Evolutionary conservation across 1,140 invertebrate species (phyloP), one percentile per base, ranked within the genome.

Genomic region (Cylas formicarius): DNA sequence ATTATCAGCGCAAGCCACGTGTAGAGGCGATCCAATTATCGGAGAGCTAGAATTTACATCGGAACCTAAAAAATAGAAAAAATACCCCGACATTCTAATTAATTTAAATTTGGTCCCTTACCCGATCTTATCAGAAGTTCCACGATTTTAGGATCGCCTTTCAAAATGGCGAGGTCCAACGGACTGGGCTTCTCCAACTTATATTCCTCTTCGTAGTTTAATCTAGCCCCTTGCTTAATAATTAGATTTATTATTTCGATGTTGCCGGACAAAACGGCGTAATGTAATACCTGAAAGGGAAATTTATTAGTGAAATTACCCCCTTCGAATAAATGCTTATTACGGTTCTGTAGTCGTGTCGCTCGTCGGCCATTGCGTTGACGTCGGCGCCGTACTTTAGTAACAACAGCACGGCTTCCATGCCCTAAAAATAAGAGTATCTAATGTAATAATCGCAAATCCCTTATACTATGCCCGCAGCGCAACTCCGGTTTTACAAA

Each of bases 1-100:
- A 44, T 81, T 83, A 56, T 90, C 86, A 1, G 86, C 83, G 61
- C 86, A 87, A 0, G 86, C 88, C 4, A 92, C 83, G 65, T 92
- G 88, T 5, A 93, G 71, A 0, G 89, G 81, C 0, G 85, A 84
- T 5, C 87, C 86, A 50, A 90, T 86, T 39, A 90, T 82, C 1
- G 84, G 83, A 9, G 85, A 87, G 8, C 79, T 81, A 5, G 82
- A 78, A 53, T 90, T 90, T 2, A 88, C 82, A 53, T 88, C 72
- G 1, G 87, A 84, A 43, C 84, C 85, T 82, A 62, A 16, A 60
- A 48, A 58, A 56, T 41, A 17, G 16, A 42, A n/a, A n/a, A n/a
- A n/a, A n/a, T n/a, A n/a, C 8, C 9, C 24, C 18, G 13, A 21
- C 18, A 28, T 27, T 44, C 4, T 5, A 37, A 5, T 23, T 20